These are phyloP conservation scores for Austrofundulus limnaeus DNA, from an alignment of 2,113 vertebrate species.

Conservation along the genomic window DNA sequence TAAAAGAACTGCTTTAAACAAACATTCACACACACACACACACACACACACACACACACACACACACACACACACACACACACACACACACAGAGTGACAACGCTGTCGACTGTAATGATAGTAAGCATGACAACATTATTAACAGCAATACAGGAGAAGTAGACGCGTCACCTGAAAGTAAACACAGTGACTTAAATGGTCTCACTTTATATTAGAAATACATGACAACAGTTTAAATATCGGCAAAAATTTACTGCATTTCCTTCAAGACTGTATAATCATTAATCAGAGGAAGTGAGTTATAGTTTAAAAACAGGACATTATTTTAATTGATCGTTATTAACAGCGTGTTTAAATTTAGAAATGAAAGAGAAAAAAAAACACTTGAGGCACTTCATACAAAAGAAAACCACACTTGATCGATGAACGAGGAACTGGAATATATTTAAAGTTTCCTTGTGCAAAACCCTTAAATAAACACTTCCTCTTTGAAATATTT, in stretches of 20 bases:
- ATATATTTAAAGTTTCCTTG: not conserved
- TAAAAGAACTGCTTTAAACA: not conserved
- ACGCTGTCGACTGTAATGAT: not conserved
- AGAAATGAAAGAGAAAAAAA: too few species aligned
- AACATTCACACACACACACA: constrained; percentile 12
- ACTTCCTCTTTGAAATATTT: not conserved
- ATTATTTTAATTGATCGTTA: not conserved
- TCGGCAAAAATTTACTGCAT: not conserved
- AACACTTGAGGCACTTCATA: not conserved
- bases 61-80: too few species aligned
- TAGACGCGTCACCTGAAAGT: too few species aligned
- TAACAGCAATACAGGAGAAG: constrained; percentile 1
- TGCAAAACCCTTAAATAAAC: not conserved
- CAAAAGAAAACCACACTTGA: not conserved
- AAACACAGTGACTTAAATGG: too few species aligned
- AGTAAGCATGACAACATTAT: not conserved
- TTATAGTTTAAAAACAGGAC: not conserved
- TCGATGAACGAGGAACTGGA: not conserved
- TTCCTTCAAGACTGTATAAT: not conserved
- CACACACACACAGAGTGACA: too few species aligned
- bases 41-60: too few species aligned
- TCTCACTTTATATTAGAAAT: too few species aligned
- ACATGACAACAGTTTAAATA: not conserved
- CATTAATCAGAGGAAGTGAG: not conserved
- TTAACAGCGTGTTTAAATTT: not conserved